phyloP scores from a whole-genome alignment of 2,797 vertebrate species.

The Centropyge bicolor region DNA sequence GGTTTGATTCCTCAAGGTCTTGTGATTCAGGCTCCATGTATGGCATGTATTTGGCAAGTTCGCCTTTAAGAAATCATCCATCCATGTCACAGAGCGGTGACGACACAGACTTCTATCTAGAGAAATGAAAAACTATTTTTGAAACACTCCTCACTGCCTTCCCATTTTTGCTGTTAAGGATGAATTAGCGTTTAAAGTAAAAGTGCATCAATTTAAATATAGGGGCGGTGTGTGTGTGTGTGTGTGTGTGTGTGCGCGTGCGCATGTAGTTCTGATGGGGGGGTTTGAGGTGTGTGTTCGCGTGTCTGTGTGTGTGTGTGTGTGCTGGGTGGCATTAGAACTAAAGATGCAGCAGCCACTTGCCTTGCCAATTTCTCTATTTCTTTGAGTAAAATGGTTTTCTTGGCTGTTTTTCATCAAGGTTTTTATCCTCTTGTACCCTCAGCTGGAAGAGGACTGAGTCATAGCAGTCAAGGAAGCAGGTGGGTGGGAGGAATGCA shows the following conservation, averaged over 20 bases:
- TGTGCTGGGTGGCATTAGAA: constrained; percentile 36
- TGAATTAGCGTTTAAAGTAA: constrained; percentile 66
- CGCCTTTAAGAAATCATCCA: constrained; percentile 77
- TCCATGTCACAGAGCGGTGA: constrained; percentile 74
- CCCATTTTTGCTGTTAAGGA: constrained; percentile 63
- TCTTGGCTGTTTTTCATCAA: constrained; percentile 67
- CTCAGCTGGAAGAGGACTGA: constrained; percentile 74
- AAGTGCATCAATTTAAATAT: constrained; percentile 48
- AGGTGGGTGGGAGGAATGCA: constrained; percentile 69
- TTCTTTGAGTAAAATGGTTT: constrained; percentile 63
- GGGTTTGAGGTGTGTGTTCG: constrained; percentile 19
- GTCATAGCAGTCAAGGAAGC: constrained; percentile 74
- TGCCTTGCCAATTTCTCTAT: constrained; percentile 63
- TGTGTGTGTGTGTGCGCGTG: constrained; percentile 34
- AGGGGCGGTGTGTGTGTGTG: constrained; percentile 20
- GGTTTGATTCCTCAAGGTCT: constrained; percentile 54
- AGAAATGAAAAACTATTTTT: constrained; percentile 79
- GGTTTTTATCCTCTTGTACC: constrained; percentile 68
- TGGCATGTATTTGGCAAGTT: constrained; percentile 60
- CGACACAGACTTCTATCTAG: constrained; percentile 73
- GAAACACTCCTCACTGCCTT: constrained; percentile 61
- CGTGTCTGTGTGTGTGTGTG: constrained; percentile 32
- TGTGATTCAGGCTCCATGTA: constrained; percentile 44
- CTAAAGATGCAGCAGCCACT: constrained; percentile 58
- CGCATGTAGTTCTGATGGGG: constrained; percentile 26